These are phyloP conservation scores for Crotalus helleri DNA, from an alignment of 2,113 vertebrate species.

Conservation along the genomic window DNA sequence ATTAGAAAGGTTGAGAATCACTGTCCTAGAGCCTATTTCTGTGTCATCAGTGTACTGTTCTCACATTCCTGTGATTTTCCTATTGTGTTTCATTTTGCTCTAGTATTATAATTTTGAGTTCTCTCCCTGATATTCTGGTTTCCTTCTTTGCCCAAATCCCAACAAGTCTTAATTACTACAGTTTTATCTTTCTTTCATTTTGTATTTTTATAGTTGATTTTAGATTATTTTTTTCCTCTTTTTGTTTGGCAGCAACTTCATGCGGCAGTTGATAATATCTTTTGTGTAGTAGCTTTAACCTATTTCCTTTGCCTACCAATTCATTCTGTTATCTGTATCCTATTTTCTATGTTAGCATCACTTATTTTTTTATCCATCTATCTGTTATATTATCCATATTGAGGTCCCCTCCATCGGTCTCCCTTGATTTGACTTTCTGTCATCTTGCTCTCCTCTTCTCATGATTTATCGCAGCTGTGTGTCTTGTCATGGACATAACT, in stretches of 20 bases:
- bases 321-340: neutral
- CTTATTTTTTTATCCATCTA: neutral
- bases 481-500: neutral
- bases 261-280: neutral
- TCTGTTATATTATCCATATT: neutral
- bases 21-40: neutral
- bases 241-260: neutral
- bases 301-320: neutral
- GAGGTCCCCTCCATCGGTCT: neutral
- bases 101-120: neutral
- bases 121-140: neutral
- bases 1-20: no score
- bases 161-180: neutral
- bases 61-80: neutral
- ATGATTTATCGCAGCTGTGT: neutral
- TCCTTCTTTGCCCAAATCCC: neutral
- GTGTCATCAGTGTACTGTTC: neutral
- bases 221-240: neutral
- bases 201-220: neutral
- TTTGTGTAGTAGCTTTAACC: neutral
- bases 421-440: neutral
- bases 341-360: neutral
- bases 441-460: neutral
- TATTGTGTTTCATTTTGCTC: neutral
- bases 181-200: neutral